Base-by-base conservation (phyloP, 2,888 invertebrate species). In the Morinoia aosen region DNA sequence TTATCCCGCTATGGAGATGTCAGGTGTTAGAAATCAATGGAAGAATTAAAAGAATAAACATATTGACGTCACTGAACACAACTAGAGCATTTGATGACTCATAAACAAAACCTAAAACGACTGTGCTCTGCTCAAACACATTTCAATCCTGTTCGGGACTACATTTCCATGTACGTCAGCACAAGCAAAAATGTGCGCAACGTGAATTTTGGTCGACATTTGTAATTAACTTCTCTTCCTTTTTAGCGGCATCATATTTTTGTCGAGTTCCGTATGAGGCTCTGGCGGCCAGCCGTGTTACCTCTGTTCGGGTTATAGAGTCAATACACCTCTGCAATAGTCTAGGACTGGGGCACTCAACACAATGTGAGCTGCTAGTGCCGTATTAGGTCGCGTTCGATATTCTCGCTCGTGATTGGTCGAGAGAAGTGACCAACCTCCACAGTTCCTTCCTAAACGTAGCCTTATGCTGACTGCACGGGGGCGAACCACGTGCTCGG, bases 371-470 rank as follows among this genome's bases (percentile, higher is more conserved):
- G 61, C 25, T 76, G 76, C 25, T 39, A 10, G 90, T 90, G 90
- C 90, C 90, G 90, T 90, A 90, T 90, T 90, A 90, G 90, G 90
- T 40, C 33, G 90, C 40, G 90, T 90, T 90, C 90, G 90, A 90
- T 90, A 90, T 90, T 90, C 90, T 90, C 90, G 90, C 40, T 19
- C 8, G 16, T 90, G 90, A 90, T 90, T 90, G 90, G 90, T 90
- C 40, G 90, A 90, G 90, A 90, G 90, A 7, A 90, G 90, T 48
- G 40, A 90, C 90, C 90, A 90, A 90, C 90, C 90, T 90, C 90
- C 40, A 48, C 90, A 48, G 90, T 90, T 90, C 90, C 48, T 90
- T 40, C 88, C 61, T 61, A 39, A 88, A 39, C 88, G 88, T 88
- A 39, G 88, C 90, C 90, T 90, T 90, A 76, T 76, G 76, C 33